These are phyloP conservation scores for Neopipo cinnamomea DNA, from an alignment of 2,113 vertebrate species.

Conservation along the genomic window DNA sequence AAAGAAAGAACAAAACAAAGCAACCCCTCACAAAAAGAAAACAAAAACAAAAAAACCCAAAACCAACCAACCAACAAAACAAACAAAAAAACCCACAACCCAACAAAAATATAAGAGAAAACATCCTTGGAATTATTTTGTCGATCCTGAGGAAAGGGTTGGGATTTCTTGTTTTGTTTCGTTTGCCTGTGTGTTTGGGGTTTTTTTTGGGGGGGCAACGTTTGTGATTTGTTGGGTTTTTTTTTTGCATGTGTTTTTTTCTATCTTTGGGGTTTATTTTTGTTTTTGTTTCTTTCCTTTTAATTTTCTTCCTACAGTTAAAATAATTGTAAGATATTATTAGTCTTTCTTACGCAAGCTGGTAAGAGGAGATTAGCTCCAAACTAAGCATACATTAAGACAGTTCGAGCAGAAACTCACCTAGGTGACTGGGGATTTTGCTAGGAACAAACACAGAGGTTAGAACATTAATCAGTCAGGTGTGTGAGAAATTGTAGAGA, in stretches of 20 bases:
- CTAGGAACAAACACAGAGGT: neutral
- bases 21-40: too few species aligned
- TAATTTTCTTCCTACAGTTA: neutral
- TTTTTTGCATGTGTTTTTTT: too few species aligned
- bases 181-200: neutral
- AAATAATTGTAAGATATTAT: neutral
- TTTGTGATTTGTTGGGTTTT: too few species aligned
- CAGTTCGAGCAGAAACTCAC: neutral
- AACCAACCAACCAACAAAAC: too few species aligned
- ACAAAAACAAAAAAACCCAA: too few species aligned
- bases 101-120: neutral
- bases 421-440: neutral
- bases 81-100: too few species aligned
- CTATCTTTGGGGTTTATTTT: rapidly evolving
- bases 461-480: neutral
- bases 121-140: neutral
- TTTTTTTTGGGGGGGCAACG: rapidly evolving
- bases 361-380: neutral
- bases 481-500: neutral
- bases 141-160: neutral
- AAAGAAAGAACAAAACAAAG: neutral
- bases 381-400: neutral
- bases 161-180: neutral
- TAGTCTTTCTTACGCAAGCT: neutral
- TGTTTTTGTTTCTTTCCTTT: neutral